phyloP scores from a whole-genome alignment of 1,140 invertebrate species.

The Meteorus sp. region DNA sequence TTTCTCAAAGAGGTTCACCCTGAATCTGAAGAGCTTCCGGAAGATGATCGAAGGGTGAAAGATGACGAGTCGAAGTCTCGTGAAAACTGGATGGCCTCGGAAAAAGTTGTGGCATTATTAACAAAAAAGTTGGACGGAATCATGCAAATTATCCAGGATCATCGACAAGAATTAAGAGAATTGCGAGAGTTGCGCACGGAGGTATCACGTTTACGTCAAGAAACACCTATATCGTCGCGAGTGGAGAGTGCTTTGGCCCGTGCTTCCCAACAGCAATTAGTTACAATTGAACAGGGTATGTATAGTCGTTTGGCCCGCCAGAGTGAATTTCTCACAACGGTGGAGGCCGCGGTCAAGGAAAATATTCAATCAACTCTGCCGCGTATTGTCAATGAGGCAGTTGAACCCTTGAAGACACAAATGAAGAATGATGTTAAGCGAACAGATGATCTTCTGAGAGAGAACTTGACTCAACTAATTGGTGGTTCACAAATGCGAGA shows the following conservation, averaged over 20 bases:
- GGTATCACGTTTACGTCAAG: conserved; percentile 48
- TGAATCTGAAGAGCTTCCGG: conserved; percentile 33
- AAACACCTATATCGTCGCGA: conserved; percentile 43
- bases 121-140: conserved; percentile 46
- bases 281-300: conserved; percentile 55
- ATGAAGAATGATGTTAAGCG: conserved; percentile 72
- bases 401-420: conserved; percentile 75
- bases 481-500: conserved; percentile 77
- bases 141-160: conserved; percentile 43
- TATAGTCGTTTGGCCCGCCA: conserved; percentile 56
- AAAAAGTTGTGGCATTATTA: conserved; percentile 37
- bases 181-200: conserved; percentile 49
- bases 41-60: conserved; percentile 22
- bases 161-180: conserved; percentile 45
- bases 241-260: conserved; percentile 47
- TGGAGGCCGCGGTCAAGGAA: conserved; percentile 69
- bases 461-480: conserved; percentile 78
- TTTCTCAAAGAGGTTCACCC: conserved; percentile 30
- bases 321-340: conserved; percentile 58
- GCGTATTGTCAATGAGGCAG: conserved; percentile 61
- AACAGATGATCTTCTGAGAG: conserved; percentile 77
- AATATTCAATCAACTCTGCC: conserved; percentile 70
- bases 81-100: conserved; percentile 33
- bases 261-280: conserved; percentile 49
- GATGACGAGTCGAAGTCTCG: conserved; percentile 34